phyloP scores from a whole-genome alignment of 2,888 invertebrate species.

The Salticus scenicus region DNA sequence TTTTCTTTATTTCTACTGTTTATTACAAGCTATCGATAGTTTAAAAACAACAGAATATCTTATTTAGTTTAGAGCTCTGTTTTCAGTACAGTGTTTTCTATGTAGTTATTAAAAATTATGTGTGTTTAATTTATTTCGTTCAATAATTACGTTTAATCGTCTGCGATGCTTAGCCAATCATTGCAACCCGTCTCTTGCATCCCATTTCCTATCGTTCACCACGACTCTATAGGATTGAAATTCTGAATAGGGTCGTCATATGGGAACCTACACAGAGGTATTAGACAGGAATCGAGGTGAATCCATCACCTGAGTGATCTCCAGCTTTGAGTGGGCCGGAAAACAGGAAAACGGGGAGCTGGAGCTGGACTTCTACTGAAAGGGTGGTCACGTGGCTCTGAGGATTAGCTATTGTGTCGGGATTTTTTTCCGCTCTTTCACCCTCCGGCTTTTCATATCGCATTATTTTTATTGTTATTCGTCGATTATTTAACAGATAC shows the following conservation, averaged over 20 bases:
- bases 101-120: too few relatives aligned
- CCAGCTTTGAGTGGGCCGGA: slow-evolving; percentile 37
- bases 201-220: neutral
- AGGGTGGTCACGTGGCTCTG: slow-evolving; percentile 32
- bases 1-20: too few relatives aligned
- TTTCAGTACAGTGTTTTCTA: too few relatives aligned
- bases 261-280: slow-evolving; percentile 1
- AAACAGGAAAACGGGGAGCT: slow-evolving; percentile 21
- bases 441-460: slow-evolving; percentile 24
- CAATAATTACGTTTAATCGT: too few relatives aligned
- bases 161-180: neutral
- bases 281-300: slow-evolving; percentile 34
- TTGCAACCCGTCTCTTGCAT: neutral
- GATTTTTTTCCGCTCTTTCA: slow-evolving; percentile 32
- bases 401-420: slow-evolving; percentile 55
- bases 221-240: neutral
- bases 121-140: too few relatives aligned
- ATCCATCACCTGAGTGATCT: slow-evolving; percentile 63
- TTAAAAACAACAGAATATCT: too few relatives aligned
- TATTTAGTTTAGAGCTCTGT: too few relatives aligned
- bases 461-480: slow-evolving; percentile 62
- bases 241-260: neutral
- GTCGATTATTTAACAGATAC: slow-evolving; percentile 65
- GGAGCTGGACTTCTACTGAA: slow-evolving; percentile 22
- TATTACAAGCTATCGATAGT: too few relatives aligned